phyloP scores from a whole-genome alignment of 1,140 invertebrate species.

The Anagrus nilaparvatae region DNA sequence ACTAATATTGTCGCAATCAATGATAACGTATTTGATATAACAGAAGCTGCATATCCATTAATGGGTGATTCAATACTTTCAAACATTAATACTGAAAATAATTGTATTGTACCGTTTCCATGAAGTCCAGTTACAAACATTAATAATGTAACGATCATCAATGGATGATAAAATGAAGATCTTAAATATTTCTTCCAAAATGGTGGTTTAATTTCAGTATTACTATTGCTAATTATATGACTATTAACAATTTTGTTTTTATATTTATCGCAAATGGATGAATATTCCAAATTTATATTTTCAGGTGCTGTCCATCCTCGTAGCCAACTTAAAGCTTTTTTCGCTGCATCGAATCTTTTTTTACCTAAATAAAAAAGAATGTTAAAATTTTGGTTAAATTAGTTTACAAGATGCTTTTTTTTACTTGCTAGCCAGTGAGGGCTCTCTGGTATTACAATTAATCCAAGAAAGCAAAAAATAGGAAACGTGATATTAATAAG shows the following conservation, averaged over 20 bases:
- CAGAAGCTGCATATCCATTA: not conserved
- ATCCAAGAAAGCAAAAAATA: not conserved
- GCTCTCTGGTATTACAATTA: not conserved
- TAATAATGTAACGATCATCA: no score
- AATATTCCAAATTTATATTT: not conserved
- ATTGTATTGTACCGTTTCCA: not conserved
- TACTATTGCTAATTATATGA: no score
- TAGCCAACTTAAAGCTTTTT: not conserved
- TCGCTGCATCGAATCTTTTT: not conserved
- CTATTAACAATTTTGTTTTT: no score
- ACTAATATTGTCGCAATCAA: not conserved
- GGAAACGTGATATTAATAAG: not conserved
- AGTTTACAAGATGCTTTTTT: no score
- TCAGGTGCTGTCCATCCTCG: not conserved
- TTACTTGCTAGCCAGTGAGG: not conserved
- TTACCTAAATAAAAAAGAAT: not conserved
- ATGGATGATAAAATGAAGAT: no score
- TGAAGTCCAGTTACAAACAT: conserved; percentile 4
- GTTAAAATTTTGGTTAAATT: no score
- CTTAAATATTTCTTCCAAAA: no score
- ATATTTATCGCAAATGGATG: not conserved
- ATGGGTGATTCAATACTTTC: not conserved
- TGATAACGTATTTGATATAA: not conserved
- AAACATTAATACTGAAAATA: not conserved
- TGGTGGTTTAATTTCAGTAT: no score